Base-by-base conservation (phyloP, 2,797 vertebrate species). In the Sphenopsis melanotis region DNA sequence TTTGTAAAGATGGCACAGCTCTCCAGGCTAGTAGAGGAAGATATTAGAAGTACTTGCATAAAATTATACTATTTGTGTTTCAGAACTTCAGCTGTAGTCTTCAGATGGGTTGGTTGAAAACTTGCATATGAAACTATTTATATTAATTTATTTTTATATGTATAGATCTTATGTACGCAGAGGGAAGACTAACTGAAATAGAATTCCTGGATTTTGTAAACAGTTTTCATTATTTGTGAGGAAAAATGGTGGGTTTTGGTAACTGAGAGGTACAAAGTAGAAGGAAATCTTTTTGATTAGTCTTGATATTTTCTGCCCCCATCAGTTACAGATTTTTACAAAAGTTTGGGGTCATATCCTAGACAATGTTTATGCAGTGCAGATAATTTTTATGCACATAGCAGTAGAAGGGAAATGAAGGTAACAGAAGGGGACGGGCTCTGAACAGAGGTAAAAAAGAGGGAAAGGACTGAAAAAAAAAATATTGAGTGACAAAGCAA, bases 161-260 rank as follows among this genome's bases (percentile, higher is more conserved):
- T 42, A 2, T 46, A 46, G 16, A 60, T 76, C 4, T 64, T 56
- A 34, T 0, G 2, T 70, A 23, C 1, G 2, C 63, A 41, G 26
- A 37, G 34, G 60, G 24, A 70, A 56, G 32, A 63, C 27, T n/a
- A 57, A 87, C 32, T 32, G 37, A 39, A 55, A 41, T 10, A 15
- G 22, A 52, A 27, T 83, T 78, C 20, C 24, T 39, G 20, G 2
- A n/a, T 96, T 86, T 77, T 71, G 17, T 52, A 63, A 80, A 24
- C 6, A 22, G 5, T 77, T 88, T 83, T 88, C 23, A 59, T 4
- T 68, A 34, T 84, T 81, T 68, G 4, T 63, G 65, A 60, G 41
- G 13, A 81, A 66, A 84, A 92, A 63, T 42, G 16, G 5, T 55
- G 19, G 5, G 14, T 6, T 68, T 83, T 66, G 19, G 12, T 72